phyloP scores from a whole-genome alignment of 92 coral and sea anemone species.

The Porites evermanni region DNA sequence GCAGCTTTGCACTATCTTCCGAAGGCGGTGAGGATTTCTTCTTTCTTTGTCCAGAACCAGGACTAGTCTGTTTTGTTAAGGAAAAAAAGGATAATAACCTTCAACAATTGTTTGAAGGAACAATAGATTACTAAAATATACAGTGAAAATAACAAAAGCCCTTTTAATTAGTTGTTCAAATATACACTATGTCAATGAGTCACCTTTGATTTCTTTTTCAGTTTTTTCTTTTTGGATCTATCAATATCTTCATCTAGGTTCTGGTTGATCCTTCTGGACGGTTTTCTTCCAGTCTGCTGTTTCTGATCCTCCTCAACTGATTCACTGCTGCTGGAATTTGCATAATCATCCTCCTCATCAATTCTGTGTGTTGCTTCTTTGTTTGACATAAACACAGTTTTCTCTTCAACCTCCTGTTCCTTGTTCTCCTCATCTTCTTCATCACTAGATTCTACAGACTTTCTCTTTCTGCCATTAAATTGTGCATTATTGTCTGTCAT shows the following conservation, averaged over 20 bases:
- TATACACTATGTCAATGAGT: neutral
- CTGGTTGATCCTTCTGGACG: neutral
- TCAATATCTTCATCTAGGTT: neutral
- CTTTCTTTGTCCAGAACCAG: constrained; percentile 22
- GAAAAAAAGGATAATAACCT: neutral
- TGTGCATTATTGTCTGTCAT: constrained; percentile 21
- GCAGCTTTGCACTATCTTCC: constrained; percentile 83
- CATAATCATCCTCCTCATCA: constrained; percentile 18
- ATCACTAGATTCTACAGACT: constrained; percentile 8
- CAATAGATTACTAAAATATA: too few relatives aligned
- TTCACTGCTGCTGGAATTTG: constrained; percentile 12
- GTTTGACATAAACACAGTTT: neutral
- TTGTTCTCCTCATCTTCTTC: neutral
- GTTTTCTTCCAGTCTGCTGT: constrained; percentile 20
- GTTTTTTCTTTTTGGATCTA: neutral
- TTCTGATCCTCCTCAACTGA: constrained; percentile 14
- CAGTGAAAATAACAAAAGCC: too few relatives aligned
- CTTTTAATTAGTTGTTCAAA: too few relatives aligned
- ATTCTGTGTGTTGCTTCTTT: neutral
- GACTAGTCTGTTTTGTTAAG: neutral
- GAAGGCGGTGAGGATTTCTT: constrained; percentile 38
- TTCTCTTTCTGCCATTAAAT: constrained; percentile 17
- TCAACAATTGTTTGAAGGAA: too few relatives aligned
- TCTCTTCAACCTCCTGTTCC: neutral
- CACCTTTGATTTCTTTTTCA: constrained; percentile 28